A percentile compares a stretch with the other conserved stretches of the same genome.
Evolutionary conservation across 2,113 vertebrate species (phyloP).

Genomic region (Corythaeola cristata): DNA sequence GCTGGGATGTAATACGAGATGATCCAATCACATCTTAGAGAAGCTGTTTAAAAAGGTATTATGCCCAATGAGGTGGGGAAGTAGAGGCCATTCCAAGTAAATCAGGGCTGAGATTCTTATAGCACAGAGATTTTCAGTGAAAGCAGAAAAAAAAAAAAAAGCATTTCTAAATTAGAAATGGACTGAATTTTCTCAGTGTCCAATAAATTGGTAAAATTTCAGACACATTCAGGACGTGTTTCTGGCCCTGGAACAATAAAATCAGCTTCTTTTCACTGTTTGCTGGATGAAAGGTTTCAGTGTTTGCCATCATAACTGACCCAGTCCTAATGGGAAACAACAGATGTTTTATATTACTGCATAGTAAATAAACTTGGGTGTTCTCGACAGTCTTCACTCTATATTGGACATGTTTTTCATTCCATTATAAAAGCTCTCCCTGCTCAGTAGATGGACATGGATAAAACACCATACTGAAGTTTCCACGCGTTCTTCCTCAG

Average conservation of each 20-base stretch:
- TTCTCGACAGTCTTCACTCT: background rate
- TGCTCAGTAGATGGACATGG: background rate
- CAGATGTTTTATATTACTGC: background rate
- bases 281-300: background rate
- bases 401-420: background rate
- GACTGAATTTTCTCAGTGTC: background rate
- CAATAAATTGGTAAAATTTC: background rate
- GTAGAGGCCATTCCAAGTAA: background rate
- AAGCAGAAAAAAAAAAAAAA: background rate
- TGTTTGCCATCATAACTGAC: background rate
- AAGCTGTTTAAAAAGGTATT: background rate
- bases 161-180: background rate
- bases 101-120: background rate
- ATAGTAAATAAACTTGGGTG: background rate
- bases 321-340: background rate
- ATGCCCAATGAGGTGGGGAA: background rate
- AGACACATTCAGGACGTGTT: background rate
- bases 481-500: background rate
- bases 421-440: background rate
- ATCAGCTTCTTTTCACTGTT: background rate
- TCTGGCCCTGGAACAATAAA: background rate
- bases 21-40: background rate
- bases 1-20: background rate
- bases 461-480: background rate
- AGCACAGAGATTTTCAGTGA: background rate